These are phyloP conservation scores for Periophthalmus modestus DNA, from an alignment of 2,113 vertebrate species.

Conservation along the genomic window DNA sequence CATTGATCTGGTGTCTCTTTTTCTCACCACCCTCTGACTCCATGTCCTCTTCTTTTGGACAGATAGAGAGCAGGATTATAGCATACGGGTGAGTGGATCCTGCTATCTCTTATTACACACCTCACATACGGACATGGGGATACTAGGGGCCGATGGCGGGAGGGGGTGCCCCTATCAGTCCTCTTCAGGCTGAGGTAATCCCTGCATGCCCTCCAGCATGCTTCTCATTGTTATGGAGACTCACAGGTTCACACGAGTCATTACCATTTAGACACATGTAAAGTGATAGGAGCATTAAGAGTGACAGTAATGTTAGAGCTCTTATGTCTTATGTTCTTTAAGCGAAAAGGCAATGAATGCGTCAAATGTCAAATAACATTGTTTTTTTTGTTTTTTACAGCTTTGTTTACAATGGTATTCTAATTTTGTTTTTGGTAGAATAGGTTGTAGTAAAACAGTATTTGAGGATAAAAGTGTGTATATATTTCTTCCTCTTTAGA, in stretches of 20 bases:
- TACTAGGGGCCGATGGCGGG: slow-evolving; percentile 16
- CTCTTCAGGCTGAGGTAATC: slow-evolving; percentile 64
- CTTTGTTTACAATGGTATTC: no score
- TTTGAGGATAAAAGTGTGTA: no score
- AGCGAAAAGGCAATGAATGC: neutral
- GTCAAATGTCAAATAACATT: neutral
- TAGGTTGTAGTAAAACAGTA: no score
- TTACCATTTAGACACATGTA: slow-evolving; percentile 40
- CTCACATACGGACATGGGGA: slow-evolving; percentile 19
- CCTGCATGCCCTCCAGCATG: slow-evolving; percentile 52
- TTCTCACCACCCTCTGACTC: slow-evolving; percentile 21
- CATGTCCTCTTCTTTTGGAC: slow-evolving; percentile 16
- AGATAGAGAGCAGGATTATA: slow-evolving; percentile 47
- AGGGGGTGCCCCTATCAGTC: slow-evolving; percentile 44
- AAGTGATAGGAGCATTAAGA: slow-evolving; percentile 45
- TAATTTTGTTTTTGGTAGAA: no score
- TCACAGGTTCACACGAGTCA: slow-evolving; percentile 49
- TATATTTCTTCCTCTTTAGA: no score
- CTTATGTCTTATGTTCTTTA: neutral
- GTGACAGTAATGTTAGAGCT: slow-evolving; percentile 23
- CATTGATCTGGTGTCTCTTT: slow-evolving; percentile 45
- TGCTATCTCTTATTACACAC: slow-evolving; percentile 36
- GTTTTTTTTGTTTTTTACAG: neutral
- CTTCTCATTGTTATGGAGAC: slow-evolving; percentile 34
- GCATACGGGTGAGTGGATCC: slow-evolving; percentile 38